Evolutionary conservation across 2,888 invertebrate species (phyloP), one percentile per base, ranked within the genome.

Genomic region (Chrysina gloriosa): DNA sequence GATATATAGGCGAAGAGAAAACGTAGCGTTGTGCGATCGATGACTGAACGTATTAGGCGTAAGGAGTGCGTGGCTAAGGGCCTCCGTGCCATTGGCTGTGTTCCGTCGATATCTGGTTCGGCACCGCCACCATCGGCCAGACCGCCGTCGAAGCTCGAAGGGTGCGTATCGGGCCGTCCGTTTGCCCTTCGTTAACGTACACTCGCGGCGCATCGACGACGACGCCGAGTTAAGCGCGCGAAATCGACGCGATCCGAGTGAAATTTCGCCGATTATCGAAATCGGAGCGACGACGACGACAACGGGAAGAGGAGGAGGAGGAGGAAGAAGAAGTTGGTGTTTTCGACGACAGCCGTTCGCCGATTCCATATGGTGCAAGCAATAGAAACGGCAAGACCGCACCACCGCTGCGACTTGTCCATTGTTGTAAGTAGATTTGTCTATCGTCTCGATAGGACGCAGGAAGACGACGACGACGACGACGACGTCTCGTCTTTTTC

Each of bases 311-410:
- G 19, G 56, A 39, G 21, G n/a, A n/a, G 56, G 21, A 14, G 14
- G 69, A 29, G 45, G 14, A 45, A 52, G 54, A 11, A 52, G 52
- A 31, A 29, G 56, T 63, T 50, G 47, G 48, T 69, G 54, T 52
- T 56, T 50, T 39, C 11, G 36, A 5, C 14, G 42, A 11, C 64
- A 34, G 19, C 31, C 11, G n/a, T n/a, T 27, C 39, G 34, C 47
- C 61, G 29, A 31, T 36, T 69, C 90, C 91, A 90, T 91, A 91
- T 91, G 91, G 91, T 91, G 89, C 91, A 91, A 86, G 90, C 90
- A 86, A 89, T 91, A 85, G 90, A 91, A 87, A 88, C 90, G 85
- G 90, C 90, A 85, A 90, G 90, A 85, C 90, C 89, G 87, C 90
- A 90, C 87, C 90, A 88, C 86, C 89, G 89, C 84, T 89, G 90